Percentiles rank a stretch among this genome's conserved stretches.
Conservation (phyloP, 2,797 vertebrate genomes). For the Microctenopoma steveboyesi region DNA sequence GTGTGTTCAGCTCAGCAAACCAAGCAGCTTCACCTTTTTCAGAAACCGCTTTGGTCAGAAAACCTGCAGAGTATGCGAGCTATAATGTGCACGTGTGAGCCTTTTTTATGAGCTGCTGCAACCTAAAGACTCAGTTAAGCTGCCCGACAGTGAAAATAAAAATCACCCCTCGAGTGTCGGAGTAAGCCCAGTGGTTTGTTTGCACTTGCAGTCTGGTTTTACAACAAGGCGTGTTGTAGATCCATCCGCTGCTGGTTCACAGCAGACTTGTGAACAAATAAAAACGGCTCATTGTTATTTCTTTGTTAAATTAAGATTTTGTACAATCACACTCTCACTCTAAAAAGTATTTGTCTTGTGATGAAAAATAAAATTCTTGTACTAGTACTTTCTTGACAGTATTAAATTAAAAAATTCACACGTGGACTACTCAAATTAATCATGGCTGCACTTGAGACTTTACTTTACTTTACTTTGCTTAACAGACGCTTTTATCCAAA, state of each 20-base stretch:
- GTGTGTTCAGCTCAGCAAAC: conserved; percentile 72
- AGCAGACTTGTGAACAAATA: conserved; percentile 75
- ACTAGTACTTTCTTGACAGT: conserved; percentile 17
- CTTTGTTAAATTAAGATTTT: conserved; percentile 22
- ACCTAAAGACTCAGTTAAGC: background rate
- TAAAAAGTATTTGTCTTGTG: conserved; percentile 28
- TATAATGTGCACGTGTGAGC: conserved; percentile 22
- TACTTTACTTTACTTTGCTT: no score
- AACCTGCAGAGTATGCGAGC: conserved; percentile 24
- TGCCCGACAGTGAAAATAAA: conserved; percentile 3
- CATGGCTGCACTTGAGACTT: conserved; percentile 10
- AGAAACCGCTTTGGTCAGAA: conserved; percentile 37
- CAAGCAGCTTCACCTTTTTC: conserved; percentile 75
- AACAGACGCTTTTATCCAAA: no score
- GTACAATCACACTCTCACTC: conserved; percentile 29
- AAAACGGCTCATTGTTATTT: conserved; percentile 46
- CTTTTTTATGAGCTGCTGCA: conserved; percentile 6
- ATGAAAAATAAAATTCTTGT: conserved; percentile 17
- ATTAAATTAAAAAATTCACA: conserved; percentile 35
- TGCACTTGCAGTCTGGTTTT: background rate
- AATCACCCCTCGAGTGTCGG: background rate
- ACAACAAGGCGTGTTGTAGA: conserved; percentile 34
- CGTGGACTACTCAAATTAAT: conserved; percentile 12
- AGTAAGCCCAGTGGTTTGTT: conserved; percentile 10
- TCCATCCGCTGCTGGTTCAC: conserved; percentile 66